These are phyloP conservation scores for Ascaphus truei DNA, from an alignment of 2,113 vertebrate species.

Conservation along the genomic window DNA sequence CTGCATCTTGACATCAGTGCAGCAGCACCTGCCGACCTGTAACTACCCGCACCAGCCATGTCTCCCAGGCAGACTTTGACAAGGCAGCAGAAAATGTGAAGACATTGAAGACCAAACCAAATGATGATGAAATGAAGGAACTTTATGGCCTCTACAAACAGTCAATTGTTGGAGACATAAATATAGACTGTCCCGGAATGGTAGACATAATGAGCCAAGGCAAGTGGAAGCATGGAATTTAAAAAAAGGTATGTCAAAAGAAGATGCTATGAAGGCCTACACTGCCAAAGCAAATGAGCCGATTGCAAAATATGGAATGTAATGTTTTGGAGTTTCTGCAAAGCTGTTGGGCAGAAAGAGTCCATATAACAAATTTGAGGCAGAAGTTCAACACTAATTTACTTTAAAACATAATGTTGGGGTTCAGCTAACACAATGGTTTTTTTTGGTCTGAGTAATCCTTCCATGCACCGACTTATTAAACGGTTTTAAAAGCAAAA, in stretches of 20 bases:
- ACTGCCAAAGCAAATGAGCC: slow-evolving; percentile 74
- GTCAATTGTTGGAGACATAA: slow-evolving; percentile 72
- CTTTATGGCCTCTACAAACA: slow-evolving; percentile 92
- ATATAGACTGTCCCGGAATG: slow-evolving; percentile 76
- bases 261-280: slow-evolving; percentile 86
- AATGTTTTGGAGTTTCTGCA: no score
- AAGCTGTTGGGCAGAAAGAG: no score
- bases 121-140: slow-evolving; percentile 83
- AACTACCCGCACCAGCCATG: neutral
- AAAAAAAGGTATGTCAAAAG: slow-evolving; percentile 84
- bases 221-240: slow-evolving; percentile 90
- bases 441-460: no score
- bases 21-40: neutral
- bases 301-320: slow-evolving; percentile 81
- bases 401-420: no score
- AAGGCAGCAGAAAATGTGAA: slow-evolving; percentile 74
- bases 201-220: slow-evolving; percentile 82
- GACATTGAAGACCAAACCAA: slow-evolving; percentile 78
- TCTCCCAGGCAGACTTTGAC: slow-evolving; percentile 79
- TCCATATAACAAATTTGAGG: no score
- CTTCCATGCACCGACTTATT: neutral
- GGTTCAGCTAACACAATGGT: no score
- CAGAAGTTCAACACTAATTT: no score
- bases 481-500: slow-evolving; percentile 11
- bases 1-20: no score